Base-by-base conservation (phyloP, 1,140 invertebrate species). In the Mizuhopecten yessoensis region DNA sequence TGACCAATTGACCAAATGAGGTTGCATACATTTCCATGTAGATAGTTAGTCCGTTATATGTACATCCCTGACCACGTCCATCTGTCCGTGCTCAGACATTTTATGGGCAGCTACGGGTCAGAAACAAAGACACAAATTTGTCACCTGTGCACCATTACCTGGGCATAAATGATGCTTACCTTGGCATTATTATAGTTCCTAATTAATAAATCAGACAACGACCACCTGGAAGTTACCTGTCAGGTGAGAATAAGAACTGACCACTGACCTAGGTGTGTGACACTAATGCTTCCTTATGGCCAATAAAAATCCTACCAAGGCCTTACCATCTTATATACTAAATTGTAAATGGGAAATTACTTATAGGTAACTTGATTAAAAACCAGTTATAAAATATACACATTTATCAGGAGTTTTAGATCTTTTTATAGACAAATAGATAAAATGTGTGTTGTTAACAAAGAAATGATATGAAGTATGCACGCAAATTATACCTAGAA, bases 151-250 rank as follows among this genome's bases (percentile, higher is more conserved):
- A 29, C 57, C 57, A 75, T 75, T 75, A 75, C n/a, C 11, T 9
- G 57, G n/a, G 17, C 57, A 75, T 75, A n/a, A 75, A 75, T 29
- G 57, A 75, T 75, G 23, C 23, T n/a, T 17, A 0, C 57, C 57
- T 75, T 75, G 57, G n/a, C 57, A 75, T 7, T 75, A 75, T 75
- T 75, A 75, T 29, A 75, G 57, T 29, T 29, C 23, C 57, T 75
- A 75, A 75, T 75, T 75, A 75, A 75, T 75, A 75, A 75, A 75
- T 75, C 57, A 75, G 57, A 75, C 57, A n/a, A 75, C 29, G 57
- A 75, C 57, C 57, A 75, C 57, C 57, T 75, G 57, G 57, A 75
- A 75, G 57, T 75, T 75, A 75, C 57, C 57, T 75, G 57, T 75
- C 57, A n/a, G 57, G 57, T 75, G n/a, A 75, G 57, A 75, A 75